Base-by-base conservation (phyloP, 2,888 invertebrate genomes). In the Pyrgus malvae region DNA sequence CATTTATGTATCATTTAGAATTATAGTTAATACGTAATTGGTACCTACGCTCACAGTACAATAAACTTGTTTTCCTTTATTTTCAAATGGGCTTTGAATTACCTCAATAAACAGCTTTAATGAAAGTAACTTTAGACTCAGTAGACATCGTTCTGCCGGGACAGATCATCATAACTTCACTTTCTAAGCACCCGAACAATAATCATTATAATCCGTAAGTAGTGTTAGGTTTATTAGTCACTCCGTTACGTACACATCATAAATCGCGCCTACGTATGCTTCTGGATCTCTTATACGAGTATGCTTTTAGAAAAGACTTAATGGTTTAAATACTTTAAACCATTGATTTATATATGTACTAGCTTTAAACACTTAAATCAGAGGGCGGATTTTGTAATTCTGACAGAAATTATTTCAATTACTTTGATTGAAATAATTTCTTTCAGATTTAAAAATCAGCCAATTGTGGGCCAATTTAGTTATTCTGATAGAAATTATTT, bases 1-100 rank as follows among this genome's bases (percentile, higher is more conserved):
- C 53, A 53, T 53, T 37, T 53, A 27, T 37, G 29, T 53, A 53
- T 16, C 29, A 38, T 3, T 45, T 11, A 21, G 16, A 23, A 23
- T 27, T 44, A 44, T 29, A 44, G 37, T 37, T 37, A 37, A 37
- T 42, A 44, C 35, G 33, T 35, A 45, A 46, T 11, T 12, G 11
- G 17, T 23, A 11, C 40, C 29, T 14, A 40, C 31, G 21, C 14
- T 2, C 12, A 9, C 31, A 29, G 40, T 35, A n/a, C 16, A 16
- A 6, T 11, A n/a, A 3, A n/a, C 14, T 17, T 17, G 19, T 12
- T 48, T 25, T 48, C 27, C 37, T 19, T 19, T 38, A 2, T 19
- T 9, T 16, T 37, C 21, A 40, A 40, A 40, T 40, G 7, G 11
- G 12, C 9, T 40, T 19, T 40, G 11, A n/a, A n/a, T n/a, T n/a